Evolutionary conservation across 37 sponge, comb jelly and placozoan genomes (phyloP), one percentile per base, ranked within the genome.

Genomic region (Crambe crambe): DNA sequence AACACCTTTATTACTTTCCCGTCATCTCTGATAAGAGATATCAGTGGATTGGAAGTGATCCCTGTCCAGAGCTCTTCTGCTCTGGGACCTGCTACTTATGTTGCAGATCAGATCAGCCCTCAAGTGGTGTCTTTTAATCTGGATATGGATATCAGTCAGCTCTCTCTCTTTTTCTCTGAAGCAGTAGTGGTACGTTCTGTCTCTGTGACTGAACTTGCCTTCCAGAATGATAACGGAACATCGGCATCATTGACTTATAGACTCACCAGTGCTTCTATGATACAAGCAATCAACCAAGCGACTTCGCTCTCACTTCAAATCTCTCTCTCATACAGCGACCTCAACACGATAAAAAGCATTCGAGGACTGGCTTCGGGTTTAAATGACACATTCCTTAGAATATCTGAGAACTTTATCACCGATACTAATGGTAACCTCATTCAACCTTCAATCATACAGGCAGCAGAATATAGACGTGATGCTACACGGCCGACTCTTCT

Each of bases 111-210:
- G 2, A 29, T 56, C 0, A 3, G 22, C 0, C 92, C 88, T 5
- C 32, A 31, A 38, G 68, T 90, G 35, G 26, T 26, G 0, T 39
- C 25, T 44, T 94, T 73, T 43, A 66, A 80, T 12, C 70, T 94
- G 42, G 89, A 94, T 56, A 80, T 94, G 84, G 76, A 94, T 72
- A 37, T 18, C 21, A 88, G 95, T 20, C 25, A 77, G 20, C 35
- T 94, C 21, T 1, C 40, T 0, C 58, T 94, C 22, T 41, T 65
- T 30, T 94, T 87, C 65, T 37, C 43, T 73, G 85, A 94, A 72
- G 75, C 87, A 3, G 65, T 92, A 63, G 23, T 85, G 56, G 80
- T 56, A 56, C 32, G 32, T 64, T 38, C 79, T 4, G 61, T 81
- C 30, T 76, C 74, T 74, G 47, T 56, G 51, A 80, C 65, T 6